Evolutionary conservation across 2,113 vertebrate species (phyloP).

Genomic region (Regulus satrapa): DNA sequence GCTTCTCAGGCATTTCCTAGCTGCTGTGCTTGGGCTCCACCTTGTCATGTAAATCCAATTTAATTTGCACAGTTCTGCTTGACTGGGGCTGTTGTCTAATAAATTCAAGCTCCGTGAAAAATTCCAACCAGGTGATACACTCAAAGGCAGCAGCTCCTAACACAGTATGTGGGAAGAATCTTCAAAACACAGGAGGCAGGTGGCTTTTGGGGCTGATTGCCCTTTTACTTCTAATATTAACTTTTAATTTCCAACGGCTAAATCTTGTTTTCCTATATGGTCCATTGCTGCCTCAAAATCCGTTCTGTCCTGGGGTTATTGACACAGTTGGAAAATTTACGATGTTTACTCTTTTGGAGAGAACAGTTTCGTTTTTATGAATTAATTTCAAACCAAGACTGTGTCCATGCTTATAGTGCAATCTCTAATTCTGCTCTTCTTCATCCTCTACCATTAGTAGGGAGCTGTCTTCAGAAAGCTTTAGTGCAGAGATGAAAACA

Average conservation of each 20-base stretch:
- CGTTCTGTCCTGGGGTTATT: conserved; percentile 56
- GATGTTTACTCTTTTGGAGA: conserved; percentile 4
- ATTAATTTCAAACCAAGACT: not conserved
- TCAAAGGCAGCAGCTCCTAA: conserved; percentile 36
- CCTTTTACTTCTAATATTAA: conserved; percentile 52
- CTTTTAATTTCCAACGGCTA: conserved; percentile 68
- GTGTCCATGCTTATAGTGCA: not conserved
- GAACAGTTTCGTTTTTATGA: not conserved
- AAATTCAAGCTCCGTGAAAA: conserved; percentile 72
- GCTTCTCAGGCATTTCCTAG: conserved; percentile 51
- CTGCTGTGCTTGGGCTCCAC: conserved; percentile 42
- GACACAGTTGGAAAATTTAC: conserved; percentile 67
- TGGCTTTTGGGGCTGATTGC: conserved; percentile 3
- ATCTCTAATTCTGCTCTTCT: not conserved
- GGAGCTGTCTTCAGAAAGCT: not conserved
- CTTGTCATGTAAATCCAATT: conserved; percentile 75
- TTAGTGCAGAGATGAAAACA: not conserved
- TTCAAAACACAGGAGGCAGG: conserved; percentile 45
- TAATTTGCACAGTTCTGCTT: conserved; percentile 78
- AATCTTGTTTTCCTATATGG: conserved; percentile 56
- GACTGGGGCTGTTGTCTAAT: conserved; percentile 58
- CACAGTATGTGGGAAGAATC: not conserved
- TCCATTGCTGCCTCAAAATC: conserved; percentile 18
- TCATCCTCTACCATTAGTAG: not conserved
- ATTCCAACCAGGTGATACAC: conserved; percentile 72